Conservation (phyloP, 2,113 vertebrate species). For the Pomatostomus ruficeps region DNA sequence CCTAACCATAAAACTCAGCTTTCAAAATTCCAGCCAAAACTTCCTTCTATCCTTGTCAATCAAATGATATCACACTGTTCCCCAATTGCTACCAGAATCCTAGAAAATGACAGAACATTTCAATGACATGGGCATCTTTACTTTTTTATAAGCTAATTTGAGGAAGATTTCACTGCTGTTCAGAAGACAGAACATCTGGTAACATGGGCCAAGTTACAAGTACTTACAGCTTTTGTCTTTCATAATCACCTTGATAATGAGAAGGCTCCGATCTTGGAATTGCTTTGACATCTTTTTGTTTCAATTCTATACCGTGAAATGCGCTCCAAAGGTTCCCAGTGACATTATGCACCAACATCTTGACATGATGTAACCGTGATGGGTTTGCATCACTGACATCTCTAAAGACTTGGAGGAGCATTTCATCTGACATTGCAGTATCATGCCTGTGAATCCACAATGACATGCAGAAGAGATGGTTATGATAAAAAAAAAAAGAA, state of each 20-base stretch:
- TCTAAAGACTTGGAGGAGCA: conserved; percentile 18
- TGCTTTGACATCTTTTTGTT: not conserved
- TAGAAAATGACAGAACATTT: not conserved
- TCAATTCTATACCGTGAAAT: not conserved
- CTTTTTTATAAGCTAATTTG: not conserved
- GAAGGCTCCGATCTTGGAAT: not conserved
- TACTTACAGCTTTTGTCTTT: not conserved
- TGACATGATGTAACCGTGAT: conserved; percentile 24
- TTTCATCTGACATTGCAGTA: conserved; percentile 22
- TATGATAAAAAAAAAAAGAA: not conserved
- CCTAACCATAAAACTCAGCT: not conserved
- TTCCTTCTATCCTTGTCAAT: not conserved
- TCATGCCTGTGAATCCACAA: not conserved
- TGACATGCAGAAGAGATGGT: conserved; percentile 13
- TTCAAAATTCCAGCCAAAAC: not conserved
- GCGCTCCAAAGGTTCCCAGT: not conserved
- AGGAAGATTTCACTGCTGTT: not conserved
- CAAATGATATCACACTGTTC: not conserved
- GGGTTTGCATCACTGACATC: conserved; percentile 22
- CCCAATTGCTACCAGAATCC: not conserved
- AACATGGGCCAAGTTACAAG: not conserved
- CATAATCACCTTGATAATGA: conserved; percentile 9
- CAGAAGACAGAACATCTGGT: not conserved
- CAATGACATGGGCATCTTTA: not conserved
- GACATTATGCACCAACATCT: not conserved